phyloP scores from a whole-genome alignment of 2,888 invertebrate species.

The Diarsia mendica region DNA sequence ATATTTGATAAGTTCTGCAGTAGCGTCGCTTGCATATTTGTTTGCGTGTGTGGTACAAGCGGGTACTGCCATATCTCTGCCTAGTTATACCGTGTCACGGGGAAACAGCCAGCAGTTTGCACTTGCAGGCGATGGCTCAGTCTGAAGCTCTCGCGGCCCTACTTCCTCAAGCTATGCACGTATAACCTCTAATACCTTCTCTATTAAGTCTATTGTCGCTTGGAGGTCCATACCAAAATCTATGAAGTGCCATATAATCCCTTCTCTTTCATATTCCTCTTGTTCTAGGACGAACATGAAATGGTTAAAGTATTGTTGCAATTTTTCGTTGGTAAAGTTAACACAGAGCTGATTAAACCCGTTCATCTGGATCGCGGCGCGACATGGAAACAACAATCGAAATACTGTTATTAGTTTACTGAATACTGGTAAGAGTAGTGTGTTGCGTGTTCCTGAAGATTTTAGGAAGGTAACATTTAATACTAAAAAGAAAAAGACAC shows the following conservation, averaged over 20 bases:
- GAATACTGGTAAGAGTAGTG: constrained; percentile 56
- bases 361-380: constrained; percentile 93
- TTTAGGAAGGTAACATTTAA: constrained; percentile 66
- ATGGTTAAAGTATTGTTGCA: constrained; percentile 99
- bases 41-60: constrained; percentile 75
- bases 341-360: constrained; percentile 98
- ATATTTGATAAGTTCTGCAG: constrained; percentile 64
- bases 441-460: constrained; percentile 68
- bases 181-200: constrained; percentile 93
- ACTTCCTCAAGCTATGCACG: constrained; percentile 77
- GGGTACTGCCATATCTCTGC: constrained; percentile 64
- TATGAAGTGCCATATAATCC: constrained; percentile 97
- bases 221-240: constrained; percentile 99
- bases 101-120: constrained; percentile 78
- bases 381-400: constrained; percentile 81
- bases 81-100: constrained; percentile 70
- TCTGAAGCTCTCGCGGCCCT: constrained; percentile 82
- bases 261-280: constrained; percentile 98
- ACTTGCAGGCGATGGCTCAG: constrained; percentile 79
- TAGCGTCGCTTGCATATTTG: constrained; percentile 70
- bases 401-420: constrained; percentile 67
- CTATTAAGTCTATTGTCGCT: constrained; percentile 96
- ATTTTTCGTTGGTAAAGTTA: constrained; percentile 98
- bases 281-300: constrained; percentile 99
- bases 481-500: constrained; percentile 75